These are phyloP conservation scores for Xiphias gladius DNA, from an alignment of 2,113 vertebrate genomes.

Conservation along the genomic window DNA sequence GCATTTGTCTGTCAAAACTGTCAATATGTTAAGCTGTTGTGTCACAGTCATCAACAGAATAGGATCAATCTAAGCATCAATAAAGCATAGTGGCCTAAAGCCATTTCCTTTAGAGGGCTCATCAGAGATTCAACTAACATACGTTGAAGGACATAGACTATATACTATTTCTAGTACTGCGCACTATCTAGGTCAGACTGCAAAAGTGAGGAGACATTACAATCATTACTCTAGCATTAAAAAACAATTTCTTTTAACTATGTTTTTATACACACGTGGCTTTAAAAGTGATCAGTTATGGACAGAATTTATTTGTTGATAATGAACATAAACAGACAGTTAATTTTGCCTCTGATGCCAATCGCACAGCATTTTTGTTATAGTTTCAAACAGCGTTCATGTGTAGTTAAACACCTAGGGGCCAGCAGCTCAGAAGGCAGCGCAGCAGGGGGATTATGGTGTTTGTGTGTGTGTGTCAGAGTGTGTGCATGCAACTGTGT, in stretches of 20 bases:
- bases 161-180: neutral
- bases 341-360: slow-evolving; percentile 18
- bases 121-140: slow-evolving; percentile 50
- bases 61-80: slow-evolving; percentile 59
- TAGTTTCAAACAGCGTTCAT: slow-evolving; percentile 10
- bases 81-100: slow-evolving; percentile 48
- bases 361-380: neutral
- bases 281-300: neutral
- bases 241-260: neutral
- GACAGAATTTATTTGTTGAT: neutral
- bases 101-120: slow-evolving; percentile 33
- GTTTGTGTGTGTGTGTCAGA: neutral
- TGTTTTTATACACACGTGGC: neutral
- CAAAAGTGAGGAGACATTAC: neutral
- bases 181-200: slow-evolving; percentile 23
- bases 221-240: neutral
- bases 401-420: slow-evolving; percentile 23
- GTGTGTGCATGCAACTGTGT: neutral
- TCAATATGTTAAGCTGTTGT: slow-evolving; percentile 25
- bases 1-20: slow-evolving; percentile 37
- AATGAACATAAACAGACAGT: slow-evolving; percentile 2
- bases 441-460: neutral
- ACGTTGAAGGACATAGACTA: slow-evolving; percentile 25
- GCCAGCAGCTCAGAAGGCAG: slow-evolving; percentile 18
- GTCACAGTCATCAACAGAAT: slow-evolving; percentile 31